Evolutionary conservation across 2,888 invertebrate genomes (phyloP), one percentile per base, ranked within the genome.

Genomic region (Pachliopta kotzebuea): DNA sequence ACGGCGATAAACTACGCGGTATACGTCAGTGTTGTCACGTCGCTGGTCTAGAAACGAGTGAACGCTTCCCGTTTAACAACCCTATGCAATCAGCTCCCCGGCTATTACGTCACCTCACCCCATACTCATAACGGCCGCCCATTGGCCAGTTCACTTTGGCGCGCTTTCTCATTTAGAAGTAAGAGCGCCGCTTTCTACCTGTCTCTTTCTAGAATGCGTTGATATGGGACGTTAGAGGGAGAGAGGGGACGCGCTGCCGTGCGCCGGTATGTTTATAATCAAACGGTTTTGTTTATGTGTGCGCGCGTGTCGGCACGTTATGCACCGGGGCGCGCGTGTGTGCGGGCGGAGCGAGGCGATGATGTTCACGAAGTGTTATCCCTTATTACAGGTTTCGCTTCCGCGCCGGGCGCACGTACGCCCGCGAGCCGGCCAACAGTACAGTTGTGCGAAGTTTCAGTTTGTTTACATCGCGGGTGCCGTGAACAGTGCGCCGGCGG

Each of bases 181-280:
- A n/a, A n/a, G 72, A 77, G 83, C 84, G 78, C 76, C 67, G 67
- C 68, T 69, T 70, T 70, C 72, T 72, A 72, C 68, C 74, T 76
- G 74, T 81, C 85, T 74, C 77, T 84, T 74, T 77, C 78, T 68
- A 77, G 56, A 72, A 79, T 71, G 78, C 74, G 68, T 69, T 68
- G 60, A 67, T 63, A 70, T 67, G 71, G 66, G 71, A 73, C 60
- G 79, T 62, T 68, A 69, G 76, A 90, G 77, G 70, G 86, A 86
- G 89, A 89, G 73, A 79, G 88, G 89, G 88, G 90, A 85, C 89
- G 86, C 88, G 90, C 90, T 90, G 90, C 91, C 85, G 91, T 90
- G 90, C 88, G 90, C 88, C 90, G 85, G 81, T 89, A 90, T 90
- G 89, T 90, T 90, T 90, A 88, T 90, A 90, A 90, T 90, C 86